Evolutionary conservation across 2,797 vertebrate genomes (phyloP).

Genomic region (Paratrypauchen microcephalus): DNA sequence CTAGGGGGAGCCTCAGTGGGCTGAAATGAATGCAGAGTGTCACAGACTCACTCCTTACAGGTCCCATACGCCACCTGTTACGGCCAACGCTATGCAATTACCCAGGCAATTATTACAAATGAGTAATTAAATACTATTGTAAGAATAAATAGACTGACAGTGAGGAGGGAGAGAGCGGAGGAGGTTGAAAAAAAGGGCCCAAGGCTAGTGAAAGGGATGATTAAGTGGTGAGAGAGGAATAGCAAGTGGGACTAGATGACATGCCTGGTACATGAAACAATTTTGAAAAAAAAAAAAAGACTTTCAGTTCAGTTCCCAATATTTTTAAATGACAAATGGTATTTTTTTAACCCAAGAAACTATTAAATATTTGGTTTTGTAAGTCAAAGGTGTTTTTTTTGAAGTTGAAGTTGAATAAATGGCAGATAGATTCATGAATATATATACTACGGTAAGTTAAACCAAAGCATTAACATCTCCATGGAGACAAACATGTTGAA

Average conservation of each 20-base stretch:
- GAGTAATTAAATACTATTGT: conserved; percentile 75
- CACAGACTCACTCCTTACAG: conserved; percentile 37
- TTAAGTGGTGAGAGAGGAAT: conserved; percentile 33
- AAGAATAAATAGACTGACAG: conserved; percentile 68
- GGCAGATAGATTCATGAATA: no score
- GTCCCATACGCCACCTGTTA: conserved; percentile 59
- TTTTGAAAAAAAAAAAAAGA: background rate
- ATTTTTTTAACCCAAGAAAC: no score
- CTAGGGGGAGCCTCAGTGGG: conserved; percentile 56
- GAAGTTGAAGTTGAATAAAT: no score
- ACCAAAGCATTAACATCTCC: no score
- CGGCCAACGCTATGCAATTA: conserved; percentile 59
- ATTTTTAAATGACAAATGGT: no score
- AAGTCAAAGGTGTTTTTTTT: no score
- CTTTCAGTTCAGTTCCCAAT: no score
- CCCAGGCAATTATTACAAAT: conserved; percentile 77
- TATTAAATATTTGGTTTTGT: no score
- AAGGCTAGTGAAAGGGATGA: conserved; percentile 35
- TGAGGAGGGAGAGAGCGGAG: conserved; percentile 39
- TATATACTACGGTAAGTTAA: no score
- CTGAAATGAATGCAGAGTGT: conserved; percentile 29
- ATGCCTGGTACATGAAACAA: conserved; percentile 21
- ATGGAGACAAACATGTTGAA: no score
- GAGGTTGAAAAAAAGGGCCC: conserved; percentile 31
- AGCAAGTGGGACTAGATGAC: conserved; percentile 15